Base-by-base conservation (phyloP, 2,888 invertebrate genomes). In the Clepsis dumicolana region DNA sequence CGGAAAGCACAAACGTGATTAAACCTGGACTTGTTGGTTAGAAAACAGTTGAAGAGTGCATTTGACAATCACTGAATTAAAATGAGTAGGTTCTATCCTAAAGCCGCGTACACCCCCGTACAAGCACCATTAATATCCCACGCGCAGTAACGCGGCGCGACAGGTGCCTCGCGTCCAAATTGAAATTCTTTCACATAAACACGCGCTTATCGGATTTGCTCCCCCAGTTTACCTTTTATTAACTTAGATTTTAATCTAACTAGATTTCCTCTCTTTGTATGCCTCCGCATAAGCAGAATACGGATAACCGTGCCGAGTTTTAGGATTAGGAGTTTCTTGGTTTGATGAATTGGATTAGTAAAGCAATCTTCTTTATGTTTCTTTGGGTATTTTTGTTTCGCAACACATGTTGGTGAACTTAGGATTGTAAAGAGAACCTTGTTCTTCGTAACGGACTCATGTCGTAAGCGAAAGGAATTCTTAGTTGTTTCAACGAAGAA, bases 111-210 rank as follows among this genome's bases (percentile, higher is more conserved):
- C 5, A 21, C 66, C 62, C 62, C 50, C 38, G 50, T 70, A 75
- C 73, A 68, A 75, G 80, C 81, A 85, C 85, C 90, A 90, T 91
- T 90, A 90, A 90, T 89, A 86, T 88, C 83, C 72, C 71, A 73
- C 74, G 71, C 74, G 68, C 70, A 71, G 81, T 87, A 91, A 90
- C 85, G 80, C 79, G 73, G 61, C 70, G 72, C 71, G 91, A 89
- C 91, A 89, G 89, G 86, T 83, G 83, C 78, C 78, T 75, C 79
- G 77, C 75, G 71, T 77, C 76, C 74, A 82, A 83, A 89, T 90
- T 89, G 90, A 87, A 91, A 90, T 90, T 88, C 88, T 86, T 89
- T 86, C 80, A 83, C 85, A 85, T 87, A 86, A 84, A 86, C 76
- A 81, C 77, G 79, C 85, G 79, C 85, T 89, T 87, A 88, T 86